phyloP scores from a whole-genome alignment of 2,888 invertebrate species.

The Drymonia ruficornis region DNA sequence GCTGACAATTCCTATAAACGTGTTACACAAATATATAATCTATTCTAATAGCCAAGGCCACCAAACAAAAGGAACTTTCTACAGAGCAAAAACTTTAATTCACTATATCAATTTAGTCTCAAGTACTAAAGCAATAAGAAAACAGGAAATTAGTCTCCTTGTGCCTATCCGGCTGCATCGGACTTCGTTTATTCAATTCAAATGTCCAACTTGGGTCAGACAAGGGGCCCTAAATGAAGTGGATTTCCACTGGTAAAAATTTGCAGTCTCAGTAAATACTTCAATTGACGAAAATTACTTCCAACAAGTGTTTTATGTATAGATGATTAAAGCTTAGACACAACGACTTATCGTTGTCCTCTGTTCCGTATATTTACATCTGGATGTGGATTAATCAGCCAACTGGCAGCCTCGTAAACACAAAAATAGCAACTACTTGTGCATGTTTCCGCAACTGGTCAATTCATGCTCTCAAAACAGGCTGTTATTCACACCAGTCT shows the following conservation, averaged over 20 bases:
- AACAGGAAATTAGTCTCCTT: slow-evolving; percentile 2
- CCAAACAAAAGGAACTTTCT: neutral
- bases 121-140: neutral
- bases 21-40: neutral
- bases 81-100: neutral
- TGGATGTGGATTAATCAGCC: no score
- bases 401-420: no score
- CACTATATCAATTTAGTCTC: neutral
- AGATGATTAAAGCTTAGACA: no score
- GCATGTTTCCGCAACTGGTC: neutral
- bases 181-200: neutral
- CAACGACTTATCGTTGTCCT: no score
- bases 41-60: neutral
- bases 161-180: neutral
- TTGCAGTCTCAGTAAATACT: neutral
- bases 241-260: no score
- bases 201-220: neutral
- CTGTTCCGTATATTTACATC: no score
- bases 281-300: slow-evolving; percentile 18
- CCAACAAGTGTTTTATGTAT: slow-evolving; percentile 1
- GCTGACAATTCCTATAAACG: no score
- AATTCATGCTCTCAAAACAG: neutral
- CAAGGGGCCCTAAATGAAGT: no score
- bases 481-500: neutral
- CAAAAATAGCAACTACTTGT: neutral